phyloP scores from a whole-genome alignment of 1,140 invertebrate species.

The Brachionus sp. region DNA sequence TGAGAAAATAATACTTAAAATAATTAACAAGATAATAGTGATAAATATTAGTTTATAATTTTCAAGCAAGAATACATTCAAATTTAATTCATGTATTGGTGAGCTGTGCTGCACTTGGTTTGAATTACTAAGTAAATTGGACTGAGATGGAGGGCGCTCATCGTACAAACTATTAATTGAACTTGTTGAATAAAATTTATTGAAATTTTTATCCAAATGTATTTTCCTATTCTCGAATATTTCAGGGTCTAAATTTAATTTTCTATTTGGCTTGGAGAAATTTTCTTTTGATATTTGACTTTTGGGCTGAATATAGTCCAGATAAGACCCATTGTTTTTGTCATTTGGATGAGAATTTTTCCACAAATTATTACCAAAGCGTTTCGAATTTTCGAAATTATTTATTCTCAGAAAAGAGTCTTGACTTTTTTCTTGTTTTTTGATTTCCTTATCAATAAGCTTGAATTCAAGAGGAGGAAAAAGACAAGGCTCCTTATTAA shows the following conservation, averaged over 20 bases:
- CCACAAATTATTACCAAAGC: neutral
- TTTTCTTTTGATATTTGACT: neutral
- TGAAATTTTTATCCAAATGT: neutral
- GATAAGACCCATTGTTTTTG: neutral
- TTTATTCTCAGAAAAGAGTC: slow-evolving; percentile 14
- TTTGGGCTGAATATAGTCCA: neutral
- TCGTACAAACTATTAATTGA: neutral
- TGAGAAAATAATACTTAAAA: neutral
- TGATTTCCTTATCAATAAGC: neutral
- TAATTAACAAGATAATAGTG: neutral
- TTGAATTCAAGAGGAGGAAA: slow-evolving; percentile 13
- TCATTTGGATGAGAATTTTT: slow-evolving; percentile 6
- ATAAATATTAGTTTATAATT: neutral
- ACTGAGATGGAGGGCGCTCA: neutral
- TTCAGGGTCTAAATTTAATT: neutral
- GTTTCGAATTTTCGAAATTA: neutral
- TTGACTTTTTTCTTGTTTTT: neutral
- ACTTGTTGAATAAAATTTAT: neutral
- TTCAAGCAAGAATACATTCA: neutral
- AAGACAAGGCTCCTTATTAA: neutral
- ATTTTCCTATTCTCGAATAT: neutral
- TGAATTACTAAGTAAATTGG: neutral
- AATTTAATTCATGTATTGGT: neutral
- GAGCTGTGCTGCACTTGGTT: neutral
- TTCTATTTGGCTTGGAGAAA: neutral